Base-by-base conservation (phyloP, 2,797 vertebrate genomes). In the Todus mexicanus region DNA sequence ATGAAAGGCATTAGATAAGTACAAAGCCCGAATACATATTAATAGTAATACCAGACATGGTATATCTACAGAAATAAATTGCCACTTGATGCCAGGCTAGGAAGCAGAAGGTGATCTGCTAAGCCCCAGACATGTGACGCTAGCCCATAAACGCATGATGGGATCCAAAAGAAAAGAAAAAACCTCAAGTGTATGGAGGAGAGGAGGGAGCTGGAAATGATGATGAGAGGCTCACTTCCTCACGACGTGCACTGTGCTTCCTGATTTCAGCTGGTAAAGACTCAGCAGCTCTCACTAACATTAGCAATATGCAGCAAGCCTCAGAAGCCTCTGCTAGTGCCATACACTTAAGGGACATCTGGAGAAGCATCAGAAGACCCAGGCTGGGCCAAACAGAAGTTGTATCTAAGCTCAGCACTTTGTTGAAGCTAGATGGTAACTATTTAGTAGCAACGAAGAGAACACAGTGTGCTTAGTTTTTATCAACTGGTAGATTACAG, bases 31-130 rank as follows among this genome's bases (percentile, higher is more conserved):
- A 65, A 60, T 56, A 22, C 16, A 19, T 92, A 90, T 69, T 65
- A 93, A 73, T 77, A 92, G 63, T 12, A 61, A 42, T 66, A 51
- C 15, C 66, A 87, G 75, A 54, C 27, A 15, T 6, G 7, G 38
- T 37, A 80, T 29, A 53, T 64, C 53, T 65, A 64, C 70, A 64
- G 84, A 94, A 95, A 93, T 70, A 89, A 93, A 85, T 61, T 85
- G 53, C 73, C 76, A 68, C 73, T 90, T 95, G 90, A 79, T 72
- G 43, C 56, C n/a, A 61, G 86, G 51, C 64, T 89, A 61, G 50
- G 50, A 90, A 80, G 80, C 50, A 74, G 38, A 71, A 91, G 82
- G 33, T 4, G 4, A 91, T 64, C 65, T 82, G 69, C 56, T 70
- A 64, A 78, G 57, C 40, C 48, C 40, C 54, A 87, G 23, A 70